Conservation (phyloP, 2,113 vertebrate species). For the Scartelaos histophorus region DNA sequence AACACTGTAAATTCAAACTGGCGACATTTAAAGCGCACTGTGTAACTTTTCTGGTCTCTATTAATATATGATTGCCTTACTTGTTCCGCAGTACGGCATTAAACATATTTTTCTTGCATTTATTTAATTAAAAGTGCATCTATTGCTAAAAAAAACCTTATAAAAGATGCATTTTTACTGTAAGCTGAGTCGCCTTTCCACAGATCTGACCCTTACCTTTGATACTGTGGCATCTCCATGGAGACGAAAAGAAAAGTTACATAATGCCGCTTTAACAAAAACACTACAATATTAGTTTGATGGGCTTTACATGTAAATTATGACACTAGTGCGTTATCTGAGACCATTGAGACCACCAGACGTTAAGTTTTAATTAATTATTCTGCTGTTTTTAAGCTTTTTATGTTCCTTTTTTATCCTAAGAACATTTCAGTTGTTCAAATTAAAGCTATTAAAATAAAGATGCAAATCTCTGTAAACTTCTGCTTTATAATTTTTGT, state of each 20-base stretch:
- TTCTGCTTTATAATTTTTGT: slow-evolving; percentile 1
- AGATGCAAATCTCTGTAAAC: slow-evolving; percentile 26
- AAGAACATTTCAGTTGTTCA: slow-evolving; percentile 33
- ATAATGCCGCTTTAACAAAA: not conserved
- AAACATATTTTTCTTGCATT: not conserved
- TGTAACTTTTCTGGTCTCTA: not conserved
- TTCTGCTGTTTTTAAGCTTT: not conserved
- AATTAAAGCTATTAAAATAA: slow-evolving; percentile 10
- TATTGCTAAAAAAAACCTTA: no score
- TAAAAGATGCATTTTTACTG: no score
- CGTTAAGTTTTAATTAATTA: not conserved
- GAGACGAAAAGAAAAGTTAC: not conserved
- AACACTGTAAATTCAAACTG: not conserved
- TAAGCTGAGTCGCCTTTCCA: no score
- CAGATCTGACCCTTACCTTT: not conserved
- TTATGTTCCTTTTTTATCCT: slow-evolving; percentile 4
- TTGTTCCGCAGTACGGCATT: not conserved
- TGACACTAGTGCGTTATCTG: no score
- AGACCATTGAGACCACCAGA: not conserved
- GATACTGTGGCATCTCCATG: not conserved
- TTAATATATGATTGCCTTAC: not conserved
- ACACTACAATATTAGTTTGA: not conserved
- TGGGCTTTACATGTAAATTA: not conserved
- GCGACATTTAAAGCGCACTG: not conserved
- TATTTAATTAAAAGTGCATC: no score